A percentile compares a stretch with the other conserved stretches of the same genome.
These are phyloP conservation scores for Gymnogyps californianus DNA, from an alignment of 2,113 vertebrate genomes.

Conservation along the genomic window DNA sequence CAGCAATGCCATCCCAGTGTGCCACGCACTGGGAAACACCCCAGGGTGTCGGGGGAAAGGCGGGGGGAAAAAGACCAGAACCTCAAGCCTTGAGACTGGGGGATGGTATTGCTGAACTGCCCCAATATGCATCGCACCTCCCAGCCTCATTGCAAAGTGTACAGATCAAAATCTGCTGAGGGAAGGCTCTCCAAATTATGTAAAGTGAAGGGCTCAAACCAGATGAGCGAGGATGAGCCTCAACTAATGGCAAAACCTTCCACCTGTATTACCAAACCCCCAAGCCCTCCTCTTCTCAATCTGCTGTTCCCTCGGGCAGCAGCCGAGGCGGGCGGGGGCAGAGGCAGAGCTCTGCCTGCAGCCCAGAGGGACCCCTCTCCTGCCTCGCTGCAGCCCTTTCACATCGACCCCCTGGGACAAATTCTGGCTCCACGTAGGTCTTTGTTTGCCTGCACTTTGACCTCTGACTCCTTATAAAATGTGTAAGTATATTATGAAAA, in stretches of 20 bases:
- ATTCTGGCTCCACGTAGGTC: neutral
- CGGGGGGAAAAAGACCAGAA: neutral
- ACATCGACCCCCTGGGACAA: neutral
- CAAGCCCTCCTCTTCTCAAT: neutral
- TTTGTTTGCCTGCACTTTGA: neutral
- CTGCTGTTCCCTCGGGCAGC: neutral
- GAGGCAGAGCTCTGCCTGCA: neutral
- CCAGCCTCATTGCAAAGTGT: neutral
- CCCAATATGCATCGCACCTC: accelerated
- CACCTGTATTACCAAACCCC: neutral
- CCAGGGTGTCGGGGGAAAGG: neutral
- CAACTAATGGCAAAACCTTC: neutral
- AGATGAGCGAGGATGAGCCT: neutral
- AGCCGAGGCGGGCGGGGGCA: neutral
- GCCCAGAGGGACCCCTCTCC: neutral
- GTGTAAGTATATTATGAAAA: neutral
- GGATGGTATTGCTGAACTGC: neutral
- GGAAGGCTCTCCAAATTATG: neutral
- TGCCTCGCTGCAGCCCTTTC: neutral
- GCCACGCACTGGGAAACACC: too few species aligned
- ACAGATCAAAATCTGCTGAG: neutral
- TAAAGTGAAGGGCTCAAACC: neutral
- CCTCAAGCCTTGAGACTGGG: neutral
- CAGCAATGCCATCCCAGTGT: neutral
- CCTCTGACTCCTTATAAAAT: neutral